Conservation (phyloP, 2,797 vertebrate species). For the Phrynocephalus guinanensis region DNA sequence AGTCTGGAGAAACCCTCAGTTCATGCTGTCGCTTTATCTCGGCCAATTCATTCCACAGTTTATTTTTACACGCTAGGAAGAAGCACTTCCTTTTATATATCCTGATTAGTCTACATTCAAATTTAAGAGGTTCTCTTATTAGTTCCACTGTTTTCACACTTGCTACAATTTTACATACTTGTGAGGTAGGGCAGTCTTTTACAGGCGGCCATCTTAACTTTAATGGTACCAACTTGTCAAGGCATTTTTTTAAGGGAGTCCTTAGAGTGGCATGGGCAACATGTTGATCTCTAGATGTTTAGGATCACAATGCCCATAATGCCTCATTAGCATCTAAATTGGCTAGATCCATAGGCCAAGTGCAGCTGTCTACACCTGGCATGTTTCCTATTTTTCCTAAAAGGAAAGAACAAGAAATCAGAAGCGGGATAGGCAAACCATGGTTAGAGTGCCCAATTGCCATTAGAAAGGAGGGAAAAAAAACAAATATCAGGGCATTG, state of each 20-base stretch:
- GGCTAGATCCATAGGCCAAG: not conserved
- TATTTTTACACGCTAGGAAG: not conserved
- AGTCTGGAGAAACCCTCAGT: too few relatives aligned
- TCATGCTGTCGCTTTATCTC: not conserved
- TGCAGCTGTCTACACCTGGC: too few relatives aligned
- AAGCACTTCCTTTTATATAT: not conserved
- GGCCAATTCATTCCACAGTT: not conserved
- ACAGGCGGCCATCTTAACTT: too few relatives aligned
- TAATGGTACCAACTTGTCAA: too few relatives aligned
- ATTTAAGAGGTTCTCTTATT: not conserved
- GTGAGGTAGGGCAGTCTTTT: too few relatives aligned
- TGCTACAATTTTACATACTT: not conserved
- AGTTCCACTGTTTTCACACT: not conserved
- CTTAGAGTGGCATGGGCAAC: too few relatives aligned
- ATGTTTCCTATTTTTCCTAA: too few relatives aligned
- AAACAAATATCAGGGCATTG: too few relatives aligned
- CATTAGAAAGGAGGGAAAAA: too few relatives aligned
- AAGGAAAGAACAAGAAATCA: not conserved
- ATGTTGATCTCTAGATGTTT: too few relatives aligned
- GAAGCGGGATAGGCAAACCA: not conserved
- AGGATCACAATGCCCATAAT: not conserved
- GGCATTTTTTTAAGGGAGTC: too few relatives aligned
- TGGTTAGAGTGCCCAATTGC: too few relatives aligned
- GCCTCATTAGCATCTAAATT: not conserved
- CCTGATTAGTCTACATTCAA: not conserved